Evolutionary conservation across 2,113 vertebrate species (phyloP).

Genomic region (Gallinago undulata): DNA sequence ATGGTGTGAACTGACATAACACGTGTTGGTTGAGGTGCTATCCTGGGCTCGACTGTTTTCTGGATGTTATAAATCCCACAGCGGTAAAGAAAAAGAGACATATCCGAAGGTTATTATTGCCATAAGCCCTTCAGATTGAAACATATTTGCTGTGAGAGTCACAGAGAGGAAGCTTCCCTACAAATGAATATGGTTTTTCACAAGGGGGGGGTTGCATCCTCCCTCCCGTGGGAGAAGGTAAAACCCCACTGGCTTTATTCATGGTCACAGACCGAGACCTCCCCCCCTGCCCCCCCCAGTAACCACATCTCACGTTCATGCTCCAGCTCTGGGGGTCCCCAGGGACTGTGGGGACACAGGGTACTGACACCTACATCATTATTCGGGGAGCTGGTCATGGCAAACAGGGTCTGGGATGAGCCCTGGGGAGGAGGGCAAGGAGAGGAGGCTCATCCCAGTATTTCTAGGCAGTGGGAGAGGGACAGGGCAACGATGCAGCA

Average conservation of each 20-base stretch:
- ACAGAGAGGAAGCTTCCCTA: not conserved
- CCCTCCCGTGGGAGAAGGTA: not conserved
- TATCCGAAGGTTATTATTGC: not conserved
- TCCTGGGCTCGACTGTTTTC: not conserved
- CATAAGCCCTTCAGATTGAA: not conserved
- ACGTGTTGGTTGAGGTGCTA: not conserved
- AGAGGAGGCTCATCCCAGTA: rapidly evolving
- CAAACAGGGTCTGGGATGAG: rapidly evolving
- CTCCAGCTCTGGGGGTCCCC: not conserved
- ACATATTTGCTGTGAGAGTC: not conserved
- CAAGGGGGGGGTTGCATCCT: not conserved
- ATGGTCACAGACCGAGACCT: not conserved
- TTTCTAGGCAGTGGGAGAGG: rapidly evolving
- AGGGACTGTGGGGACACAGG: rapidly evolving
- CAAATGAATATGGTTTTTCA: not conserved
- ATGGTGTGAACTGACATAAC: constrained; percentile 12
- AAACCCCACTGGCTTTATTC: not conserved
- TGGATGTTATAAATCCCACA: constrained; percentile 14
- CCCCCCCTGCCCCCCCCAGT: not conserved
- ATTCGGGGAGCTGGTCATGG: rapidly evolving
- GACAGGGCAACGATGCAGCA: not conserved
- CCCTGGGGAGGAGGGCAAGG: rapidly evolving
- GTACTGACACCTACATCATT: rapidly evolving
- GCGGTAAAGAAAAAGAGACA: not conserved
- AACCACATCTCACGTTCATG: rapidly evolving